These are phyloP conservation scores for Zenarchopterus dispar DNA, from an alignment of 2,797 vertebrate genomes.

Conservation along the genomic window DNA sequence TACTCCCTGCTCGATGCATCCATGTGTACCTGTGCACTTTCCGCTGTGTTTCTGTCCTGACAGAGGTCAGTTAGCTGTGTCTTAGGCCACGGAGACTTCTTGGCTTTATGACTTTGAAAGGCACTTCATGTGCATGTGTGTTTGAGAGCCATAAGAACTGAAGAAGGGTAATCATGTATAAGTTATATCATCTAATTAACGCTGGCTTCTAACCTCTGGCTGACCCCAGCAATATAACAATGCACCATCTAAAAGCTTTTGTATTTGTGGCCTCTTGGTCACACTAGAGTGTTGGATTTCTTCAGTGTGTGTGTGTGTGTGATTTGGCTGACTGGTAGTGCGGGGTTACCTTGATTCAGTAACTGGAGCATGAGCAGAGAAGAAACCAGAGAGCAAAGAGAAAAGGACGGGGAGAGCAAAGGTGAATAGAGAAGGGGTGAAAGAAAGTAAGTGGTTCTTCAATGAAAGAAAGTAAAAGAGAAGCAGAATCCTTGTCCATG, in stretches of 20 bases:
- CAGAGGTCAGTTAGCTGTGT: constrained; percentile 10
- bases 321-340: constrained; percentile 68
- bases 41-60: constrained; percentile 19
- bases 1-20: constrained; percentile 11
- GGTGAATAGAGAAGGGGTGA: constrained; percentile 73
- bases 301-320: constrained; percentile 62
- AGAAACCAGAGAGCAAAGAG: constrained; percentile 73
- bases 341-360: constrained; percentile 75
- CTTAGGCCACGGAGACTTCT: constrained; percentile 5
- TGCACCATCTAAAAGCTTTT: constrained; percentile 81
- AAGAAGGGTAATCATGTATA: constrained; percentile 84
- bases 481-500: constrained; percentile 64
- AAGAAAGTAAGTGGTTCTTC: constrained; percentile 70
- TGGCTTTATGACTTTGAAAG: constrained; percentile 32
- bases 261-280: constrained; percentile 80
- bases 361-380: constrained; percentile 85
- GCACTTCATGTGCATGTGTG: constrained; percentile 52
- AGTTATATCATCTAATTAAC: constrained; percentile 93
- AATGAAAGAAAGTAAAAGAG: constrained; percentile 68
- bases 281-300: constrained; percentile 90
- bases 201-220: constrained; percentile 83
- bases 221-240: constrained; percentile 87
- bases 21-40: neutral
- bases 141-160: constrained; percentile 57
- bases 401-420: constrained; percentile 64